A percentile compares a stretch with the other conserved stretches of the same genome.
phyloP scores from a whole-genome alignment of 2,113 vertebrate species.

The Lophotis ruficrista region DNA sequence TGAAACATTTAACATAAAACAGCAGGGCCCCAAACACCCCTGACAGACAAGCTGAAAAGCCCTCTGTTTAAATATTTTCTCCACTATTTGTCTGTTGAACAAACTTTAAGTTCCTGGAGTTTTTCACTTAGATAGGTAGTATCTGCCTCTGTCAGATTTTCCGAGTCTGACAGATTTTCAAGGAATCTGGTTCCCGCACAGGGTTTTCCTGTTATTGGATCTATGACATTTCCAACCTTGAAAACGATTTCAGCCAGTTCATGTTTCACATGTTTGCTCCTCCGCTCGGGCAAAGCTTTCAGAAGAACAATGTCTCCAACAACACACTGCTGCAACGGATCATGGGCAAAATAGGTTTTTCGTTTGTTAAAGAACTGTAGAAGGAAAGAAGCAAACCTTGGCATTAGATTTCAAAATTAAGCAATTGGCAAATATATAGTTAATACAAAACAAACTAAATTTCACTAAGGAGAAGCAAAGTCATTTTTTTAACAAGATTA shows the following conservation, averaged over 20 bases:
- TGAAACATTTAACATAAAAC: background rate
- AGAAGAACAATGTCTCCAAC: conserved; percentile 93
- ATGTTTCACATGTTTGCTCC: conserved; percentile 91
- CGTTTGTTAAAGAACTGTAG: conserved; percentile 94
- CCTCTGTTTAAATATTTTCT: background rate
- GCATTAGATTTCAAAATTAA: background rate
- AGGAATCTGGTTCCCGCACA: conserved; percentile 85
- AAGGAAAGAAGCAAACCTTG: background rate
- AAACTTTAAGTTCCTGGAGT: conserved; percentile 80
- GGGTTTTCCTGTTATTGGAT: conserved; percentile 89
- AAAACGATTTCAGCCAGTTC: conserved; percentile 92
- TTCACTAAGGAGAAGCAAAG: background rate
- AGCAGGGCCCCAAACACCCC: background rate
- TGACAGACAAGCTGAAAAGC: background rate
- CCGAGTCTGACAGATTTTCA: conserved; percentile 77
- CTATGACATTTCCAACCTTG: conserved; percentile 93
- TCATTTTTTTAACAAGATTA: background rate
- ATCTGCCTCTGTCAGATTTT: conserved; percentile 65
- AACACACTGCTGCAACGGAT: conserved; percentile 87
- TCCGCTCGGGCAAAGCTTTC: conserved; percentile 86
- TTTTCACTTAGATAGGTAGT: conserved; percentile 76
- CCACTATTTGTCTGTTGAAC: conserved; percentile 61
- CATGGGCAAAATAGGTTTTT: conserved; percentile 97
- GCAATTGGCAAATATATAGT: background rate
- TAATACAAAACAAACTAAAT: background rate